Conservation (phyloP, 2,888 invertebrate species). For the Ophraella communa region DNA sequence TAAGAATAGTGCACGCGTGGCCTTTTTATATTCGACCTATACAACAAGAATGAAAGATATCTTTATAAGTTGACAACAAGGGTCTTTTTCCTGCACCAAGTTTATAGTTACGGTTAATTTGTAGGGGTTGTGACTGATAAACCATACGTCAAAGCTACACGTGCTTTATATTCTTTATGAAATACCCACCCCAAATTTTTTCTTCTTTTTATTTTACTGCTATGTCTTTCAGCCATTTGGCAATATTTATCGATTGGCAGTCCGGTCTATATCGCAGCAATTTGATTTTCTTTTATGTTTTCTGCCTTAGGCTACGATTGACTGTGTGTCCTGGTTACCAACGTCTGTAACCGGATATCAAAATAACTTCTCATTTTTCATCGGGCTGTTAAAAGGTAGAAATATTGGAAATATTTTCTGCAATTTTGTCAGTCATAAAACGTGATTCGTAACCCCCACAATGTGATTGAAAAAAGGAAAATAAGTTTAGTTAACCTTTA, state of each 20-base stretch:
- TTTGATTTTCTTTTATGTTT: constrained; percentile 23
- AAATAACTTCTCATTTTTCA: constrained; percentile 22
- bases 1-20: too few species aligned
- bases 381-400: not conserved
- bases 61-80: not conserved
- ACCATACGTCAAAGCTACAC: not conserved
- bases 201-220: not conserved
- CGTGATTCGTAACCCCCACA: not conserved
- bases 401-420: not conserved
- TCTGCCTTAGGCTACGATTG: constrained; percentile 1
- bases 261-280: constrained; percentile 16
- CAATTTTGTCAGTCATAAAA: not conserved
- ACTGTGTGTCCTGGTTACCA: constrained; percentile 17
- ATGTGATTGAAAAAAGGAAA: not conserved
- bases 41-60: too few species aligned
- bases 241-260: constrained; percentile 20
- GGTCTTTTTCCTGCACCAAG: not conserved
- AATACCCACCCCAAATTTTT: not conserved
- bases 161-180: not conserved
- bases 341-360: constrained; percentile 21
- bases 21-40: too few species aligned
- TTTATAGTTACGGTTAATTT: not conserved
- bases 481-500: too few species aligned
- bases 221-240: constrained; percentile 3
- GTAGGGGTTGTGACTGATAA: not conserved